Conservation (phyloP, 2,888 invertebrate species). For the Yponomeuta evonymella region DNA sequence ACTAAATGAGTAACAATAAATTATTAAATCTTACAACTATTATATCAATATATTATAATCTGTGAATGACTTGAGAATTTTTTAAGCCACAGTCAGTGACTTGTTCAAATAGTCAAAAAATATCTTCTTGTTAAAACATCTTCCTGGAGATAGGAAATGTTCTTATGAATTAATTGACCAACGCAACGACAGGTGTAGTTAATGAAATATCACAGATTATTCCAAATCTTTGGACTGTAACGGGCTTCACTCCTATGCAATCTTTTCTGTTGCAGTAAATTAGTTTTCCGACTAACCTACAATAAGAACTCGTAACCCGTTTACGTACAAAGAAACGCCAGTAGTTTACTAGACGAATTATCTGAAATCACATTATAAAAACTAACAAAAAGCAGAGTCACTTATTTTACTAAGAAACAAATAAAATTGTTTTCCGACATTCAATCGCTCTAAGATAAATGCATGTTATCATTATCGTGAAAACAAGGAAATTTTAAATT, state of each 20-base stretch:
- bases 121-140: constrained; percentile 73
- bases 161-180: constrained; percentile 74
- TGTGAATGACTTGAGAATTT: constrained; percentile 68
- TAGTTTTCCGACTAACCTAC: constrained; percentile 59
- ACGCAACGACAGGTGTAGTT: constrained; percentile 72
- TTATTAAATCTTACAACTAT: constrained; percentile 75
- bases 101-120: constrained; percentile 76
- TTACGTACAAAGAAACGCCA: constrained; percentile 68
- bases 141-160: constrained; percentile 53
- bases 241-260: constrained; percentile 52
- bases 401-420: constrained; percentile 62
- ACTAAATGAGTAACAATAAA: constrained; percentile 76
- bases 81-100: constrained; percentile 66
- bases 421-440: constrained; percentile 26
- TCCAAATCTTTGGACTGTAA: constrained; percentile 75
- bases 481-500: constrained; percentile 46
- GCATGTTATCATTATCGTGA: constrained; percentile 38
- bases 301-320: constrained; percentile 60
- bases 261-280: constrained; percentile 43
- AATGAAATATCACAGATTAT: constrained; percentile 76
- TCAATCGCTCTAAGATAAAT: constrained; percentile 63
- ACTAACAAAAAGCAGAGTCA: constrained; percentile 53
- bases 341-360: constrained; percentile 59
- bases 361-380: constrained; percentile 58
- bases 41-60: constrained; percentile 57